These are phyloP conservation scores for Penaeus monodon DNA, from an alignment of 2,888 invertebrate species.

Conservation along the genomic window DNA sequence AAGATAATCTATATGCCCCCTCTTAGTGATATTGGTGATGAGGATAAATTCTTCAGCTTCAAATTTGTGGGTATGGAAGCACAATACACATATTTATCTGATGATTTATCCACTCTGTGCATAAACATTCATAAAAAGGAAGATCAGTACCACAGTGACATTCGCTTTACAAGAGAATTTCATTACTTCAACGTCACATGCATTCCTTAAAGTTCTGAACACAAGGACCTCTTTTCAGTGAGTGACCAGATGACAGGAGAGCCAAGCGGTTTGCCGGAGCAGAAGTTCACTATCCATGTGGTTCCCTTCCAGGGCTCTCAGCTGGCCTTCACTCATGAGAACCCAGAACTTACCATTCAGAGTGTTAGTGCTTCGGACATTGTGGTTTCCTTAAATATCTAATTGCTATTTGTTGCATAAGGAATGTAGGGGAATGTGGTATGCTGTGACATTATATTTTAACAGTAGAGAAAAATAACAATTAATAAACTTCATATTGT, in stretches of 20 bases:
- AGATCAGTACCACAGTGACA: too few relatives aligned
- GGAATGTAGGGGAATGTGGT: too few relatives aligned
- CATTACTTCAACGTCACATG: too few relatives aligned
- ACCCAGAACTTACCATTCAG: constrained; percentile 52
- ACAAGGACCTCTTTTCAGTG: constrained; percentile 26
- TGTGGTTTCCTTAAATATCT: neutral
- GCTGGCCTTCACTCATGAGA: constrained; percentile 43
- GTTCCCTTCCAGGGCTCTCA: constrained; percentile 49
- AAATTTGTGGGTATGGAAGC: constrained; percentile 58
- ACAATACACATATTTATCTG: too few relatives aligned
- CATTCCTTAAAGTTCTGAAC: too few relatives aligned
- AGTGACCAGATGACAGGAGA: constrained; percentile 48
- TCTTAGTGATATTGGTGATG: constrained; percentile 58
- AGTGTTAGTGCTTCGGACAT: constrained; percentile 43
- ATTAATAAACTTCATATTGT: too few relatives aligned
- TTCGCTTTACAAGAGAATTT: too few relatives aligned
- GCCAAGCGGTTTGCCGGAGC: constrained; percentile 46
- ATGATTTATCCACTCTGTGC: too few relatives aligned
- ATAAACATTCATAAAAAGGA: too few relatives aligned
- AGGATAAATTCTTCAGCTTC: constrained; percentile 60
- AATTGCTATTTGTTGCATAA: too few relatives aligned
- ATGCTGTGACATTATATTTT: too few relatives aligned
- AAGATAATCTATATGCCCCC: constrained; percentile 65
- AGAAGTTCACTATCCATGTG: constrained; percentile 62
- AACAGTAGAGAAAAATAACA: too few relatives aligned